These are phyloP conservation scores for Manduca sexta DNA, from an alignment of 1,140 invertebrate species.

Conservation along the genomic window DNA sequence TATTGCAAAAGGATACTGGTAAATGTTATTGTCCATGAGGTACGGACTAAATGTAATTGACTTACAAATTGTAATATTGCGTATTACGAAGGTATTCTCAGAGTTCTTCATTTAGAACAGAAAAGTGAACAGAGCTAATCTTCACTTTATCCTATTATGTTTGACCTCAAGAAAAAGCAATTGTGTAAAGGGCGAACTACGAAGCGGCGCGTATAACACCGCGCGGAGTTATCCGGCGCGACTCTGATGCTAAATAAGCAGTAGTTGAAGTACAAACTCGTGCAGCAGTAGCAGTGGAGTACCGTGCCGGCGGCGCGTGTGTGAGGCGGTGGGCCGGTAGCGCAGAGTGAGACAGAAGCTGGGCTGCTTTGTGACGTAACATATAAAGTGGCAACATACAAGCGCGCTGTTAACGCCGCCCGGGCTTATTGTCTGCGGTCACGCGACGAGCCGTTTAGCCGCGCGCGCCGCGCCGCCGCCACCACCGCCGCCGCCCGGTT, in stretches of 20 bases:
- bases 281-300: conserved; percentile 31
- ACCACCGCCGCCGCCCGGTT: conserved; percentile 60
- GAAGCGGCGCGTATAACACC: background rate
- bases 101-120: conserved; percentile 49
- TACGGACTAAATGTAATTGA: too few relatives aligned
- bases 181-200: conserved; percentile 38
- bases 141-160: conserved; percentile 65
- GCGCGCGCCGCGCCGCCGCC: conserved; percentile 57
- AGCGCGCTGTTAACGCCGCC: conserved; percentile 69
- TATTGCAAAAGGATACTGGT: too few relatives aligned
- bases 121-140: conserved; percentile 58
- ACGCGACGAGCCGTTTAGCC: conserved; percentile 72
- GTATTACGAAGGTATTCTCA: conserved; percentile 21
- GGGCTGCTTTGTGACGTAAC: conserved; percentile 62
- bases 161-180: conserved; percentile 67
- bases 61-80: too few relatives aligned
- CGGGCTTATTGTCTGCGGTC: conserved; percentile 72
- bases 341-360: too few relatives aligned
- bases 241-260: conserved; percentile 49
- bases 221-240: conserved; percentile 22
- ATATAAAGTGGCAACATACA: conserved; percentile 72
- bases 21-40: too few relatives aligned
- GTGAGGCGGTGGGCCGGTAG: too few relatives aligned
- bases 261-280: conserved; percentile 40
- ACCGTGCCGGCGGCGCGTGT: conserved; percentile 8